Percentiles rank a stretch among this genome's conserved stretches.
These are phyloP conservation scores for Eumaeus atala DNA, from an alignment of 1,140 invertebrate species.

Conservation along the genomic window DNA sequence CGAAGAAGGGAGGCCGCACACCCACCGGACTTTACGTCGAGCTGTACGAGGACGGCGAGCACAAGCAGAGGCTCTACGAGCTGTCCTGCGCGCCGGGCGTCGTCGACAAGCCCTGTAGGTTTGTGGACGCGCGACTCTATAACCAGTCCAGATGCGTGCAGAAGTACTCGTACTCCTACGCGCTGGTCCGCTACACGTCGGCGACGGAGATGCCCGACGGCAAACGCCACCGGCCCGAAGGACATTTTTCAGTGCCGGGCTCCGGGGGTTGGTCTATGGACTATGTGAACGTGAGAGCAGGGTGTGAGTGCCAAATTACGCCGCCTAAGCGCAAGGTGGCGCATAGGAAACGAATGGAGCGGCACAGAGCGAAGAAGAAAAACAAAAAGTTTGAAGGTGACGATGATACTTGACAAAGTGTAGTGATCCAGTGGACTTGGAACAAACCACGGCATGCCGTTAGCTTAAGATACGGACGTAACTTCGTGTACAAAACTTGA, in stretches of 20 bases:
- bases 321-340: slow-evolving; percentile 42
- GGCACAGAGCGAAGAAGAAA: slow-evolving; percentile 49
- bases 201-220: slow-evolving; percentile 66
- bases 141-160: slow-evolving; percentile 86
- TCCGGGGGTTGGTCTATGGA: slow-evolving; percentile 82
- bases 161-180: slow-evolving; percentile 89
- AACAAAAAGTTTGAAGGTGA: slow-evolving; percentile 46
- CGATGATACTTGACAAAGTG: slow-evolving; percentile 55
- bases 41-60: slow-evolving; percentile 82
- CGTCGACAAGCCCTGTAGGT: slow-evolving; percentile 83
- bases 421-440: slow-evolving; percentile 48
- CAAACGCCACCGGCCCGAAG: slow-evolving; percentile 62
- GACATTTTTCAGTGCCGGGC: slow-evolving; percentile 72
- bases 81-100: slow-evolving; percentile 83
- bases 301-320: slow-evolving; percentile 86
- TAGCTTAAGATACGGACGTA: not conserved
- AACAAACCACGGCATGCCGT: slow-evolving; percentile 51
- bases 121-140: slow-evolving; percentile 81
- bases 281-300: slow-evolving; percentile 87
- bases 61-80: slow-evolving; percentile 83
- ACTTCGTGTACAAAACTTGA: slow-evolving; percentile 4
- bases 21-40: slow-evolving; percentile 82
- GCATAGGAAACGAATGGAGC: slow-evolving; percentile 43
- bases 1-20: slow-evolving; percentile 85
- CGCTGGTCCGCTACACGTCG: slow-evolving; percentile 78